These are phyloP conservation scores for Agrilus mali DNA, from an alignment of 2,888 invertebrate species.

Conservation along the genomic window DNA sequence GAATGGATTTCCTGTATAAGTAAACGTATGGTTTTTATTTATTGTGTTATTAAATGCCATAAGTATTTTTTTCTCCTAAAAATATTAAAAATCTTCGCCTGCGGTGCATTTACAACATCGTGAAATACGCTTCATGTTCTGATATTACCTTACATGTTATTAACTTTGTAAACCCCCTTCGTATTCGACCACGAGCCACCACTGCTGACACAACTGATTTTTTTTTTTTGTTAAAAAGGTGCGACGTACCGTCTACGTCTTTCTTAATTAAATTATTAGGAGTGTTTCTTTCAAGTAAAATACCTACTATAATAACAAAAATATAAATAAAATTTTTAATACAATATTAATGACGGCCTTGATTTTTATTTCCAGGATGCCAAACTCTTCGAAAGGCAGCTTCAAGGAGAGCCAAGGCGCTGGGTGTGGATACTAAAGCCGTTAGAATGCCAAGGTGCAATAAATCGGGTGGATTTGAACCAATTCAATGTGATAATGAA, in stretches of 20 bases:
- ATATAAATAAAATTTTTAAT: neutral
- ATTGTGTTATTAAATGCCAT: too few species aligned
- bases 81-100: too few species aligned
- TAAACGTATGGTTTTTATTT: too few species aligned
- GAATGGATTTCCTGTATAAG: too few species aligned
- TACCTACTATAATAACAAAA: neutral
- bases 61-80: too few species aligned
- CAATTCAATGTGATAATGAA: constrained; percentile 64
- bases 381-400: constrained; percentile 52
- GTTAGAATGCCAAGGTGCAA: constrained; percentile 60
- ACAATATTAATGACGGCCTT: neutral
- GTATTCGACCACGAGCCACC: too few species aligned
- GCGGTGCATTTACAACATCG: too few species aligned
- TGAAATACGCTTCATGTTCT: too few species aligned
- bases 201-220: too few species aligned
- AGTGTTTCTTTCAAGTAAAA: neutral
- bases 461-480: constrained; percentile 60
- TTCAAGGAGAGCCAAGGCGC: constrained; percentile 45
- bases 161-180: too few species aligned
- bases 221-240: neutral
- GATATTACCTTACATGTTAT: too few species aligned
- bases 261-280: neutral
- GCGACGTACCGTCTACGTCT: too few species aligned
- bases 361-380: constrained; percentile 38
- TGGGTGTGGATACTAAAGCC: constrained; percentile 35